phyloP scores from a whole-genome alignment of 2,797 vertebrate species.

The Ctenosaura bakeri region DNA sequence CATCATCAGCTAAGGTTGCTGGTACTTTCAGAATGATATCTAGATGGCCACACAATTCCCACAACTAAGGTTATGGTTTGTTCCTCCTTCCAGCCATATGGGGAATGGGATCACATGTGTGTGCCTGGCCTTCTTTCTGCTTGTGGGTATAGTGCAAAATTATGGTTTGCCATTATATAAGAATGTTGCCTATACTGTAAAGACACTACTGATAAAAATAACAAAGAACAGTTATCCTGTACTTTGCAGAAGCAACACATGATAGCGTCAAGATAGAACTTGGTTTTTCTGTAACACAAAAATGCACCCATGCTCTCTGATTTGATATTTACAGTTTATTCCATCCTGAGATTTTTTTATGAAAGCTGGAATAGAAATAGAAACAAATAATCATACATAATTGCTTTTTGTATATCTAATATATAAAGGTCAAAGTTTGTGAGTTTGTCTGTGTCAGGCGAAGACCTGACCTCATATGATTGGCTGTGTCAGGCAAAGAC shows the following conservation, averaged over 20 bases:
- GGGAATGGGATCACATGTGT: not conserved
- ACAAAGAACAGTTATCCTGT: not conserved
- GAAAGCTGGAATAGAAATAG: not conserved
- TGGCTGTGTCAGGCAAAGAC: no score
- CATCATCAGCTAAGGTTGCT: not conserved
- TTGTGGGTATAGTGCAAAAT: not conserved
- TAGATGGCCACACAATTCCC: no score
- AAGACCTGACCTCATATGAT: no score
- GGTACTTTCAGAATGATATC: no score
- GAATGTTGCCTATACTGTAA: not conserved
- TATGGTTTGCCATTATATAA: not conserved
- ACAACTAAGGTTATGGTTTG: no score
- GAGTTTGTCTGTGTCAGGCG: no score
- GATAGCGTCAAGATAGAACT: not conserved
- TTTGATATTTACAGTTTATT: not conserved
- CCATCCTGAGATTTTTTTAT: not conserved
- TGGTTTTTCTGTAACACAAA: not conserved
- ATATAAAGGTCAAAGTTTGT: no score
- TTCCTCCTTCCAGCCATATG: no score
- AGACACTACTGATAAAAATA: not conserved
- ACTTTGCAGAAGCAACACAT: constrained; percentile 5
- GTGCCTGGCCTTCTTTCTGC: not conserved
- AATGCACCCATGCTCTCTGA: not conserved
- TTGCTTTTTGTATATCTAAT: not conserved
- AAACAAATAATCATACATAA: not conserved